A percentile compares a stretch with the other conserved stretches of the same genome.
Conservation (phyloP, 2,888 invertebrate species). For the Pantelozetes paolii region DNA sequence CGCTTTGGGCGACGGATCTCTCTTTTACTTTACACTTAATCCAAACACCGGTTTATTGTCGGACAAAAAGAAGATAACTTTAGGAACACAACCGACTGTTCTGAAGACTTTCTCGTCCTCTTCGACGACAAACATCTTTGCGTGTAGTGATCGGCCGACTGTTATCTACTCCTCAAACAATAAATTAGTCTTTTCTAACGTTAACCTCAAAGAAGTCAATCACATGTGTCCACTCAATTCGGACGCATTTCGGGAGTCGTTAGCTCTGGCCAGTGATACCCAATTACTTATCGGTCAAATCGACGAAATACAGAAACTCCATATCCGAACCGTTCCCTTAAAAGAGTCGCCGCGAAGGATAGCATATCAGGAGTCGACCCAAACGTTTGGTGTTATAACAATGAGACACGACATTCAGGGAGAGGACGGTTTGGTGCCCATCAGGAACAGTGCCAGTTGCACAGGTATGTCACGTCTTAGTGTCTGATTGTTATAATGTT, state of each 20-base stretch:
- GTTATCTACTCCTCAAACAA: slow-evolving; percentile 99
- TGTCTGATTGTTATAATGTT: background rate
- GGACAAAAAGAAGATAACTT: slow-evolving; percentile 86
- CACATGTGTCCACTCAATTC: slow-evolving; percentile 98
- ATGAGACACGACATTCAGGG: slow-evolving; percentile 76
- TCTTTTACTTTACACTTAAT: slow-evolving; percentile 89
- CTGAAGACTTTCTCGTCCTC: slow-evolving; percentile 76
- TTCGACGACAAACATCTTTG: slow-evolving; percentile 91
- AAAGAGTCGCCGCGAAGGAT: slow-evolving; percentile 90
- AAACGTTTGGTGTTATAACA: slow-evolving; percentile 89
- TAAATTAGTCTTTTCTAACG: slow-evolving; percentile 96
- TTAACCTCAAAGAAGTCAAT: slow-evolving; percentile 61
- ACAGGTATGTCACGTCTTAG: background rate
- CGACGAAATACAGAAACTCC: slow-evolving; percentile 96
- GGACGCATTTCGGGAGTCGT: slow-evolving; percentile 83
- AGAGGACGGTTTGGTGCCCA: slow-evolving; percentile 37
- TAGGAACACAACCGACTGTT: slow-evolving; percentile 95
- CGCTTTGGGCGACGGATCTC: slow-evolving; percentile 94
- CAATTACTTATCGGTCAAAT: slow-evolving; percentile 92
- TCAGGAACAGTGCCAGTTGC: slow-evolving; percentile 35
- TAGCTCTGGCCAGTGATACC: slow-evolving; percentile 82
- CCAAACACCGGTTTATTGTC: slow-evolving; percentile 67
- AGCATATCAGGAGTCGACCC: slow-evolving; percentile 86
- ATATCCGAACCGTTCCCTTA: slow-evolving; percentile 89
- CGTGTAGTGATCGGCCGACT: slow-evolving; percentile 95